phyloP scores from a whole-genome alignment of 2,113 vertebrate genomes.

The Thalassarche chlororhynchos region DNA sequence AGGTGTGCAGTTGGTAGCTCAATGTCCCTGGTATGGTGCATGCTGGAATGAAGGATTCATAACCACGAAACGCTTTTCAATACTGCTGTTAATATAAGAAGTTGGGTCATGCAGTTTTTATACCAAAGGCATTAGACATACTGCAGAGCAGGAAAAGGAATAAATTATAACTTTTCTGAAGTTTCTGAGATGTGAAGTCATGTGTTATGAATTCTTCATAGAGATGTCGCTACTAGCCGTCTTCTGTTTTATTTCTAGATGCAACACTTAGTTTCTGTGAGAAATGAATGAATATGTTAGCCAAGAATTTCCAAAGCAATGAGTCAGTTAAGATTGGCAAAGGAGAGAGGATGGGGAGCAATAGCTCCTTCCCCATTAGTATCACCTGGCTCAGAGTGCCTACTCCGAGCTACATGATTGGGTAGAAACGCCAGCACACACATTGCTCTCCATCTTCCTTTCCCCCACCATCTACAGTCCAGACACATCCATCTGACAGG shows the following conservation, averaged over 20 bases:
- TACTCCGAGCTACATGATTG: background rate
- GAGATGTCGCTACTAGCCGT: background rate
- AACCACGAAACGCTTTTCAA: background rate
- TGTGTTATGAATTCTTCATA: background rate
- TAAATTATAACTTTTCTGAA: conserved; percentile 42
- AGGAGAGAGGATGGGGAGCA: background rate
- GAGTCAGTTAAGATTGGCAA: conserved; percentile 22
- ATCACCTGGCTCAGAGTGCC: background rate
- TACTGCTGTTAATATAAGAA: background rate
- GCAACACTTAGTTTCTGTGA: conserved; percentile 11
- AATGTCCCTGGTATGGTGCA: background rate
- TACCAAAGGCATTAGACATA: background rate
- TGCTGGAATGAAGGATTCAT: background rate
- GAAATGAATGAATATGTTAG: conserved; percentile 40
- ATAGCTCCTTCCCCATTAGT: background rate
- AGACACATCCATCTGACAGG: background rate
- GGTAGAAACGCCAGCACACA: background rate
- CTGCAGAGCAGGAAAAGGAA: background rate
- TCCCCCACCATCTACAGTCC: background rate
- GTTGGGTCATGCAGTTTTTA: background rate
- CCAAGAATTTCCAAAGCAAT: conserved; percentile 47
- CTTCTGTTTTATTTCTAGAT: conserved; percentile 47
- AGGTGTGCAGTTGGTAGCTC: background rate
- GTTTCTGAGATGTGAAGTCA: background rate
- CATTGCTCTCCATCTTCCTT: background rate